phyloP scores from a whole-genome alignment of 2,113 vertebrate genomes.

The Peromyscus californicus region DNA sequence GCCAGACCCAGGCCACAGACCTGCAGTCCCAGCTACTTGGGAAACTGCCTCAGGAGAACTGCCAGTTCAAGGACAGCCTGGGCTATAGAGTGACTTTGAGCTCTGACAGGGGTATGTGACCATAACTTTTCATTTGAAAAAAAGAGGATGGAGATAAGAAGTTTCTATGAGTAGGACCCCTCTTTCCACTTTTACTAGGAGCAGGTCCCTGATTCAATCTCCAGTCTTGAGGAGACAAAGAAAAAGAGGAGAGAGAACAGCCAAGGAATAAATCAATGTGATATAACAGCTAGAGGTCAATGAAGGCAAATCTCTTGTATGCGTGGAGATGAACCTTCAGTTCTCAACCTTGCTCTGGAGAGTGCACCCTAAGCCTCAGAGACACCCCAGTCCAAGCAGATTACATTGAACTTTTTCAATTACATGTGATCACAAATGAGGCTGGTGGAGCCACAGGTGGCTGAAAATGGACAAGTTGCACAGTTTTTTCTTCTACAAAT shows the following conservation, averaged over 20 bases:
- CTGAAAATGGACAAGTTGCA: too few species aligned
- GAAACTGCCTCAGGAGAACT: neutral
- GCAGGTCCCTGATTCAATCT: neutral
- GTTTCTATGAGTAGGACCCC: neutral
- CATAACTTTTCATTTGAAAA: neutral
- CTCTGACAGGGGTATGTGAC: neutral
- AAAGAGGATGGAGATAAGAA: neutral
- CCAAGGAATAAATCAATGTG: neutral
- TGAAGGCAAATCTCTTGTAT: neutral
- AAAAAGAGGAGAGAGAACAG: neutral
- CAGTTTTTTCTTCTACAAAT: too few species aligned
- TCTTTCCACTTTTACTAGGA: neutral
- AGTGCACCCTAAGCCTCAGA: too few species aligned
- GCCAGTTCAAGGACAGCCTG: neutral
- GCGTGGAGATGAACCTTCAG: too few species aligned
- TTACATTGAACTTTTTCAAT: too few species aligned
- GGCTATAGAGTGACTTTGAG: neutral
- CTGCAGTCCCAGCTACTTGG: neutral
- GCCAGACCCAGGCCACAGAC: neutral
- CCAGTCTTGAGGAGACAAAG: neutral
- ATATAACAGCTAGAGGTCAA: neutral
- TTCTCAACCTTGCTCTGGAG: too few species aligned
- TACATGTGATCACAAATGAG: too few species aligned
- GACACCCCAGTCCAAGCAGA: too few species aligned
- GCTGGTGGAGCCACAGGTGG: too few species aligned